Evolutionary conservation across 2,797 vertebrate genomes (phyloP).

Genomic region (Poeciliopsis paucimaculata): DNA sequence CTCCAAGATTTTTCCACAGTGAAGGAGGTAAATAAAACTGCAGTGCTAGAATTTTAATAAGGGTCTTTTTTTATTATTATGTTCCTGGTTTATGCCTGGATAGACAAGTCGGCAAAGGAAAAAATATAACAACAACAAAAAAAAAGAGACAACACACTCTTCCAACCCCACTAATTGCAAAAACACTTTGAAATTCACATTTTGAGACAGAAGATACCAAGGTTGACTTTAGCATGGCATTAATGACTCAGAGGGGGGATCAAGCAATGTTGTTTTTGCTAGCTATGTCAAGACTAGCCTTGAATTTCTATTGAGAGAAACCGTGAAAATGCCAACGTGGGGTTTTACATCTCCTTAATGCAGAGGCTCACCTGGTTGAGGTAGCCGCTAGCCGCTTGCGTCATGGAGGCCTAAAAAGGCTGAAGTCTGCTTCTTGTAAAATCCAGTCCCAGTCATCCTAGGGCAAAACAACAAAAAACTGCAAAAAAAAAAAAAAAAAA

Average conservation of each 20-base stretch:
- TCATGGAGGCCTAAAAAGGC: slow-evolving; percentile 57
- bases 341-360: slow-evolving; percentile 26
- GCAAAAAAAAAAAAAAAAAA: neutral
- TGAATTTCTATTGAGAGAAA: neutral
- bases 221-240: slow-evolving; percentile 8
- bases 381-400: slow-evolving; percentile 38
- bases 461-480: slow-evolving; percentile 15
- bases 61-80: slow-evolving; percentile 38
- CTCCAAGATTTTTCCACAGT: slow-evolving; percentile 47
- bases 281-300: neutral
- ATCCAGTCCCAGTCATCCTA: slow-evolving; percentile 20
- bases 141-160: neutral
- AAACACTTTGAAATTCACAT: slow-evolving; percentile 3
- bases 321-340: neutral
- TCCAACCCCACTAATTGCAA: neutral
- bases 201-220: neutral
- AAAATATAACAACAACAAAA: slow-evolving; percentile 19
- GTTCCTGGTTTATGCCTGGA: slow-evolving; percentile 42
- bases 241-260: neutral
- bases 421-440: slow-evolving; percentile 29
- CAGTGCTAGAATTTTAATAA: slow-evolving; percentile 69
- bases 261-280: neutral
- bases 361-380: slow-evolving; percentile 75
- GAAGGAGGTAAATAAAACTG: slow-evolving; percentile 64
- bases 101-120: slow-evolving; percentile 24